Percentiles rank a stretch among this genome's conserved stretches.
Conservation (phyloP, 2,888 invertebrate genomes). For the Dichetophora obliterata region DNA sequence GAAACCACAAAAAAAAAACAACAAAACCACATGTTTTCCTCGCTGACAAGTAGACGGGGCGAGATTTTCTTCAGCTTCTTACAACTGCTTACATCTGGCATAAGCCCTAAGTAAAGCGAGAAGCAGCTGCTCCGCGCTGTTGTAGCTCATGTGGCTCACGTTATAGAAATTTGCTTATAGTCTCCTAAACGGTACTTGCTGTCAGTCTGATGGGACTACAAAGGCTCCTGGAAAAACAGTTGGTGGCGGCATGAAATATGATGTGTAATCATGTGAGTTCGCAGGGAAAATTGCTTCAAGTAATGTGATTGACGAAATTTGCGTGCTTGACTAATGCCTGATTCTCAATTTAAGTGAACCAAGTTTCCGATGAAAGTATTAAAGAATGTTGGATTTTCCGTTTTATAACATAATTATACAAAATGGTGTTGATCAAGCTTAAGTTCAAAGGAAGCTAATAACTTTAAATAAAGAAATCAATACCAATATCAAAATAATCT, state of each 20-base stretch:
- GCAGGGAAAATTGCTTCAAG: neutral
- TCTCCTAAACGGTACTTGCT: neutral
- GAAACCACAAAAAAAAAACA: neutral
- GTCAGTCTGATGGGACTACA: slow-evolving; percentile 1
- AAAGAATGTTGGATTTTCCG: no score
- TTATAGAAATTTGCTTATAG: neutral
- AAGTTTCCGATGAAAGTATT: neutral
- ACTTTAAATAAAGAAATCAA: no score
- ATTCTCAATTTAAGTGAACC: neutral
- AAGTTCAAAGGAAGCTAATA: no score
- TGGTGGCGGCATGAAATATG: slow-evolving; percentile 19
- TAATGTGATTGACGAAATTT: slow-evolving; percentile 6
- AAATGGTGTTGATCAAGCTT: no score
- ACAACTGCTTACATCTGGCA: neutral
- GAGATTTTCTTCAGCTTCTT: neutral
- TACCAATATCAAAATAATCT: no score
- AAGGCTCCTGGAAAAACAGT: neutral
- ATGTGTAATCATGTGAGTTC: slow-evolving; percentile 26
- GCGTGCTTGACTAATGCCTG: neutral
- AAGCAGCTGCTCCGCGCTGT: neutral
- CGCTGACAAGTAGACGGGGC: neutral
- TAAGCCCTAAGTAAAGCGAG: neutral
- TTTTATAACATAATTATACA: neutral
- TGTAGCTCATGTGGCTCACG: slow-evolving; percentile 3
- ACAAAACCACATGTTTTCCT: neutral